Conservation (phyloP, 2,113 vertebrate genomes). For the Gambusia affinis region DNA sequence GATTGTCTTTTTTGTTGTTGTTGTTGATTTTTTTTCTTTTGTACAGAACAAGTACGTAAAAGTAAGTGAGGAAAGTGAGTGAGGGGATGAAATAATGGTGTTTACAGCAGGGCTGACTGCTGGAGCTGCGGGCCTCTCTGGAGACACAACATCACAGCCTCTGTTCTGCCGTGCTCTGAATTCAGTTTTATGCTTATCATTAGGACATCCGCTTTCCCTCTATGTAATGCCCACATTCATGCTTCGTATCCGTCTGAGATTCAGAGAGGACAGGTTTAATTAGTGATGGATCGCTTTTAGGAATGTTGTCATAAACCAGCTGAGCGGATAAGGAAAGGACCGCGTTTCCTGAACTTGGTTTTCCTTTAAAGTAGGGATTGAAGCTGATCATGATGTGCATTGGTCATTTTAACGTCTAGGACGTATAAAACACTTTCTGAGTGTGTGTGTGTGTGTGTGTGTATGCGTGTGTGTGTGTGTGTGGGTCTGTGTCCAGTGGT, state of each 20-base stretch:
- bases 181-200: conserved; percentile 61
- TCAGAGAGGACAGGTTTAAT: conserved; percentile 54
- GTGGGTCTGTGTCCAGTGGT: conserved; percentile 70
- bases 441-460: conserved; percentile 3
- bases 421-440: conserved; percentile 13
- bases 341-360: conserved; percentile 3
- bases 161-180: conserved; percentile 39
- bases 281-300: conserved; percentile 47
- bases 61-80: conserved; percentile 53
- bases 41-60: conserved; percentile 33
- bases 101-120: conserved; percentile 75
- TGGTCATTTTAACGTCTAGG: conserved; percentile 11
- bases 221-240: conserved; percentile 45
- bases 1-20: conserved; percentile 34
- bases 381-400: conserved; percentile 16
- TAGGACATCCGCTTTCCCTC: conserved; percentile 59
- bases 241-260: conserved; percentile 46
- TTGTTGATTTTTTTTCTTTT: neutral
- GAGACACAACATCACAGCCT: conserved; percentile 67
- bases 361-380: conserved; percentile 5
- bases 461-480: neutral
- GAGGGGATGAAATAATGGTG: conserved; percentile 72
- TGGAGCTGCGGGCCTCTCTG: conserved; percentile 55
- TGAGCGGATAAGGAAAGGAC: conserved; percentile 14
- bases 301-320: conserved; percentile 40